Percentiles rank a stretch among this genome's conserved stretches.
Conservation (phyloP, 35 echinoderm and acorn worm genomes). For the Ophioderma brevispina region DNA sequence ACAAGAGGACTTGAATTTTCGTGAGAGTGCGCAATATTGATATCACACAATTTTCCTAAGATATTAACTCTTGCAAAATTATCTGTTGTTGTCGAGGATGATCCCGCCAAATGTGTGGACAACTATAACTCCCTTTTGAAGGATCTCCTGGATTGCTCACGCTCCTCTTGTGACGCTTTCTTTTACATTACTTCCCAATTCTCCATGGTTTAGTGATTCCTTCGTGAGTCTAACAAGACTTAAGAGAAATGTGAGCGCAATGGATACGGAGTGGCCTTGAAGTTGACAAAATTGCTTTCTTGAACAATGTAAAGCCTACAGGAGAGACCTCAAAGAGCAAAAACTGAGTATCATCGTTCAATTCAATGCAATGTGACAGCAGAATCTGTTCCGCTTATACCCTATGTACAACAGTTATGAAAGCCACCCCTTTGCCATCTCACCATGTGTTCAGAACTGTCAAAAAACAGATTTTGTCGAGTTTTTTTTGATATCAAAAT, state of each 20-base stretch:
- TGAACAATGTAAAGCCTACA: constrained; percentile 24
- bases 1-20: neutral
- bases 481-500: neutral
- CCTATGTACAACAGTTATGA: neutral
- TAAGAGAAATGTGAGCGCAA: constrained; percentile 4
- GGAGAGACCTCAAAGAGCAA: neutral
- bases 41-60: no score
- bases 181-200: constrained; percentile 20
- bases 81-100: neutral
- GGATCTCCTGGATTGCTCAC: constrained; percentile 23
- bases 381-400: neutral
- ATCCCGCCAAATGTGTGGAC: constrained; percentile 11
- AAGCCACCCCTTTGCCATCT: neutral
- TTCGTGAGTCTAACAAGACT: constrained; percentile 21
- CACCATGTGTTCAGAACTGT: neutral
- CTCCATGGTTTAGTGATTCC: constrained; percentile 23
- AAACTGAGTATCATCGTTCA: neutral
- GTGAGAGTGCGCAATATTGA: neutral
- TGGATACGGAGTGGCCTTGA: constrained; percentile 41
- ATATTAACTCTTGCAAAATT: no score
- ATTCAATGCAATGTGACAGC: neutral
- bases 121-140: constrained; percentile 9
- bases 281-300: constrained; percentile 23
- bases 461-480: neutral
- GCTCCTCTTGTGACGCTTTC: neutral